Conservation (phyloP, 1,140 invertebrate genomes). For the Thalassaphorura encarpata region DNA sequence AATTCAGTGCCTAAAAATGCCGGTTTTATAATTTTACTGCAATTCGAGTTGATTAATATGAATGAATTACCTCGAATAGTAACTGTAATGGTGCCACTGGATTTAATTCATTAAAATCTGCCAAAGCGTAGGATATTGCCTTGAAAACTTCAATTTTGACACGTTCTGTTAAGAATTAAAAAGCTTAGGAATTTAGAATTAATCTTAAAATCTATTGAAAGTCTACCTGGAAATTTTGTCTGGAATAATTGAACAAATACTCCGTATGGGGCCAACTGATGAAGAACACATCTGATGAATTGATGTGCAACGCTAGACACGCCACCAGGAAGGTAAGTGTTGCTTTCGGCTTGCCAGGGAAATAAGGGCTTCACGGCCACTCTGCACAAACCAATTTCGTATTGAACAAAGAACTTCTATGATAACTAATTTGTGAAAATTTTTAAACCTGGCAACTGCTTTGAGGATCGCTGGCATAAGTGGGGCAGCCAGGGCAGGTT, state of each 20-base stretch:
- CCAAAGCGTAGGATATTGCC: conserved; percentile 79
- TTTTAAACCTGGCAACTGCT: conserved; percentile 59
- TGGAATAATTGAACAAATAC: conserved; percentile 94
- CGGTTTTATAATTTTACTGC: too few species aligned
- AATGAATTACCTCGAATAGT: conserved; percentile 62
- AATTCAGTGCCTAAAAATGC: conserved; percentile 66
- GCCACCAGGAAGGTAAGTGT: conserved; percentile 74
- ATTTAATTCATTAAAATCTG: conserved; percentile 95
- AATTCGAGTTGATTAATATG: conserved; percentile 20
- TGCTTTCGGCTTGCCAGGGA: conserved; percentile 86
- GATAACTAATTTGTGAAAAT: too few species aligned
- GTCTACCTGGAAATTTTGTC: conserved; percentile 64
- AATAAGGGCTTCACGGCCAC: conserved; percentile 61
- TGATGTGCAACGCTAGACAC: conserved; percentile 90
- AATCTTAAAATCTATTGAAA: not conserved
- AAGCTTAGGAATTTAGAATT: conserved; percentile 1
- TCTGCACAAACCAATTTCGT: too few species aligned
- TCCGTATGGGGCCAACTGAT: conserved; percentile 91
- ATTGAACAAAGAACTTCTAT: too few species aligned
- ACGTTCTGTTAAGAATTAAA: conserved; percentile 45
- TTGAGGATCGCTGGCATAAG: conserved; percentile 83
- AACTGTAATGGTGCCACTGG: conserved; percentile 85
- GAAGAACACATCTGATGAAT: conserved; percentile 89
- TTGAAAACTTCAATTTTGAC: conserved; percentile 74
- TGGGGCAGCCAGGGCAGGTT: conserved; percentile 84